phyloP scores from a whole-genome alignment of 2,888 invertebrate genomes.

The Microlaimidae sp. region DNA sequence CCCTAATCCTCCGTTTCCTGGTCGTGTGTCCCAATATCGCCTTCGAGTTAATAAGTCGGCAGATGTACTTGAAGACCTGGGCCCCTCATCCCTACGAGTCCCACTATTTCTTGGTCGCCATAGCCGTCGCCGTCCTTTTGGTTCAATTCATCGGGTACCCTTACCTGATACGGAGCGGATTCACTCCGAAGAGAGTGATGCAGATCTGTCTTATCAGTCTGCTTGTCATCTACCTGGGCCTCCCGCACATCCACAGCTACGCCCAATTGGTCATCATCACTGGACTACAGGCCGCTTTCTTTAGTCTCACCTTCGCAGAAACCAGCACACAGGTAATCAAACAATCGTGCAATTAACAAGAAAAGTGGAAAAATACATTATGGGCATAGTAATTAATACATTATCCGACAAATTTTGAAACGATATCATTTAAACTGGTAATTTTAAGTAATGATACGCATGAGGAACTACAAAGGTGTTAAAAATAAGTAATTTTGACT shows the following conservation, averaged over 20 bases:
- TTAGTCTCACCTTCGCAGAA: slow-evolving; percentile 33
- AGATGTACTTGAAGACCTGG: slow-evolving; percentile 31
- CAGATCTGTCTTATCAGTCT: slow-evolving; percentile 24
- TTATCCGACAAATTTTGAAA: too few relatives aligned
- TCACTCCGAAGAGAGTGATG: slow-evolving; percentile 22
- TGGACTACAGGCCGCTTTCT: slow-evolving; percentile 30
- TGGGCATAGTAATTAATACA: too few relatives aligned
- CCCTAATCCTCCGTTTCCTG: slow-evolving; percentile 26
- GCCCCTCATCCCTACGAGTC: slow-evolving; percentile 30
- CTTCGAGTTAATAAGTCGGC: slow-evolving; percentile 33
- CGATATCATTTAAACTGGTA: too few relatives aligned
- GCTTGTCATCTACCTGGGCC: slow-evolving; percentile 22
- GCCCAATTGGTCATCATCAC: slow-evolving; percentile 29
- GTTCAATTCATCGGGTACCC: slow-evolving; percentile 31
- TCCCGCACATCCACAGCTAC: slow-evolving; percentile 26
- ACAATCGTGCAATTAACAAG: slow-evolving; percentile 16
- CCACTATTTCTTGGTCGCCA: slow-evolving; percentile 25
- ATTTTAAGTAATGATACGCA: too few relatives aligned
- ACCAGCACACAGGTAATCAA: slow-evolving; percentile 30
- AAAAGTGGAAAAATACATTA: too few relatives aligned
- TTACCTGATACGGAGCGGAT: slow-evolving; percentile 24
- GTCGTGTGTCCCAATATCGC: slow-evolving; percentile 31
- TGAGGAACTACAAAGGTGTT: too few relatives aligned
- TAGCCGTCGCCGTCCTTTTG: slow-evolving; percentile 27
- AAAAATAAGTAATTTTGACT: too few relatives aligned